Conservation (phyloP, 2,113 vertebrate genomes). For the Columbina picui region DNA sequence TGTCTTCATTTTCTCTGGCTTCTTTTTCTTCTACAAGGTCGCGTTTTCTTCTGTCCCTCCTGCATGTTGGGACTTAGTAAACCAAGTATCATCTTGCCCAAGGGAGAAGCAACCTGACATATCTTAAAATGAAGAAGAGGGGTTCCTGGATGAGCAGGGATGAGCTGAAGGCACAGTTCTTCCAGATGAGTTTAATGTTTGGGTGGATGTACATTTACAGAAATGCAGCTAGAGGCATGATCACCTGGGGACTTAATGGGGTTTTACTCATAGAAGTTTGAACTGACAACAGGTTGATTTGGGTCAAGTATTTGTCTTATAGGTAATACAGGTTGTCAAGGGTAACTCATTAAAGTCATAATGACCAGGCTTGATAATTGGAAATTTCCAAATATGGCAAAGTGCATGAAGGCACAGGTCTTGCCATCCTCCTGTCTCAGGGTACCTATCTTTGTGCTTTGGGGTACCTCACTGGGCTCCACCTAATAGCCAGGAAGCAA, state of each 20-base stretch:
- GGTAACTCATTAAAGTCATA: background rate
- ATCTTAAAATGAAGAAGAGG: conserved; percentile 29
- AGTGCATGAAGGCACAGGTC: background rate
- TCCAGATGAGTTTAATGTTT: conserved; percentile 71
- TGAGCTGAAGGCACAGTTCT: background rate
- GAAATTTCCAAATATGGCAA: background rate
- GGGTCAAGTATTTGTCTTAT: conserved; percentile 12
- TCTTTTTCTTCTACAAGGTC: background rate
- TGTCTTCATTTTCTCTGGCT: background rate
- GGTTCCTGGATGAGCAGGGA: background rate
- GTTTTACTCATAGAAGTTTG: conserved; percentile 20
- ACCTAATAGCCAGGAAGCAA: conserved; percentile 31
- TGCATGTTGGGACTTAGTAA: conserved; percentile 12
- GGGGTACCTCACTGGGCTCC: background rate
- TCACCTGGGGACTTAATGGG: background rate
- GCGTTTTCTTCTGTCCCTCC: background rate
- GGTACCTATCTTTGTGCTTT: background rate
- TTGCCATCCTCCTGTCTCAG: background rate
- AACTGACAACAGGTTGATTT: conserved; percentile 21
- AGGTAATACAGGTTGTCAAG: conserved; percentile 7
- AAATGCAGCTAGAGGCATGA: conserved; percentile 23
- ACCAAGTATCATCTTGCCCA: background rate
- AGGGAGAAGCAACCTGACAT: conserved; percentile 6
- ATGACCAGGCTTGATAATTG: background rate
- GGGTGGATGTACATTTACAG: conserved; percentile 39